Conservation (phyloP, 2,888 invertebrate genomes). For the Bombylius discolor region DNA sequence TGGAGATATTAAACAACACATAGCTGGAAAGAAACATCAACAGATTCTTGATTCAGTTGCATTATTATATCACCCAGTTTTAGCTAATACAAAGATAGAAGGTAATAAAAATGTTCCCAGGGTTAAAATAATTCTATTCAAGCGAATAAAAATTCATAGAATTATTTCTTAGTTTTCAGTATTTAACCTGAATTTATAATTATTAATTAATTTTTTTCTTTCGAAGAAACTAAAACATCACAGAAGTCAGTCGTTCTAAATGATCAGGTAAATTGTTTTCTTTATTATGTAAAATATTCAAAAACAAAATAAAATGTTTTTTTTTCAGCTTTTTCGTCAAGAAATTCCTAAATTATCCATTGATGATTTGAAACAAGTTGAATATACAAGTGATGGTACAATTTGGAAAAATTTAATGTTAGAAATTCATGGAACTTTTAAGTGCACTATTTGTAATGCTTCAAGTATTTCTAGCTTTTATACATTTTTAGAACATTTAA, state of each 20-base stretch:
- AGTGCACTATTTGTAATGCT: neutral
- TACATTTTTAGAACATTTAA: conserved; percentile 22
- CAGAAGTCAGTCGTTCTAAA: no score
- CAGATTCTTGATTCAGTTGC: neutral
- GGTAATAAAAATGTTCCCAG: neutral
- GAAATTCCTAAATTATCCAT: conserved; percentile 2
- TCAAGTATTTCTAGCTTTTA: neutral
- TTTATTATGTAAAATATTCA: no score
- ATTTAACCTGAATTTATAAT: no score
- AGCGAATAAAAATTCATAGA: no score
- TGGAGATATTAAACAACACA: conserved; percentile 3
- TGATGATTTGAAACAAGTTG: conserved; percentile 1
- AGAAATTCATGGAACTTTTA: neutral
- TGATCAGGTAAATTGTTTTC: no score
- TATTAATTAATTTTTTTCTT: no score
- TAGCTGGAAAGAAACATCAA: conserved; percentile 5
- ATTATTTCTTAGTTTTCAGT: no score
- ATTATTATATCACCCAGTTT: conserved; percentile 6
- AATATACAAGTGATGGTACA: neutral
- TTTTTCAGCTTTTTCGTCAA: neutral
- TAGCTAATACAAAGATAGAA: neutral
- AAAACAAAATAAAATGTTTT: no score
- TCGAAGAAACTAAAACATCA: no score
- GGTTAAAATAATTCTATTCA: no score
- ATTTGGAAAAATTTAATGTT: neutral